phyloP scores from a whole-genome alignment of 2,797 vertebrate species.

The Sphenopsis melanotis region DNA sequence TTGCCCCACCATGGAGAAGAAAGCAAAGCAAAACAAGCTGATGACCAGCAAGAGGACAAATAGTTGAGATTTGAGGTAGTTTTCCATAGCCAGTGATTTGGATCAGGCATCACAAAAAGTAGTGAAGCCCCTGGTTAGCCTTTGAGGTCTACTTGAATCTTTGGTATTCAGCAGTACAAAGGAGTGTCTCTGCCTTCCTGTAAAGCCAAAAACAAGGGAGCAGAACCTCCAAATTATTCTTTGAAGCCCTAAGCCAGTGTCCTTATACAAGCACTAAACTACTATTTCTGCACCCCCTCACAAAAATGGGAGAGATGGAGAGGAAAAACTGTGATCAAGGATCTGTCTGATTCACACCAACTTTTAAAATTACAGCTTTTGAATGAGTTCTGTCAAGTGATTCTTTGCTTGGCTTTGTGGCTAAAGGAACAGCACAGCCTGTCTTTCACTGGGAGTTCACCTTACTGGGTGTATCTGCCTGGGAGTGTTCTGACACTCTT shows the following conservation, averaged over 20 bases:
- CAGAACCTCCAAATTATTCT: not conserved
- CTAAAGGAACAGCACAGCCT: not conserved
- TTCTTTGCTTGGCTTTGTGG: not conserved
- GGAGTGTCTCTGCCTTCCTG: not conserved
- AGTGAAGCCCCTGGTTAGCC: not conserved
- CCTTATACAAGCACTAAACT: not conserved
- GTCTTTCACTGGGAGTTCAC: not conserved
- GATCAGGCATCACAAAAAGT: not conserved
- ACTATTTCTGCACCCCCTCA: not conserved
- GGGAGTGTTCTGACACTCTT: not conserved
- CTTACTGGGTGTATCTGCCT: not conserved
- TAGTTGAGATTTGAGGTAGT: not conserved
- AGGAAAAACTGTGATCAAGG: not conserved
- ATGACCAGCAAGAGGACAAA: not conserved
- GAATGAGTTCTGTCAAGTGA: not conserved
- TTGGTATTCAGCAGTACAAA: not conserved
- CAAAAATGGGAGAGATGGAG: not conserved
- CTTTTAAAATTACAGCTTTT: not conserved
- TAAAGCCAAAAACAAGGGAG: not conserved
- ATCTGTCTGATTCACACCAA: not conserved
- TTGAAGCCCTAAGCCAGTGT: not conserved
- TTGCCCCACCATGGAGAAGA: not conserved
- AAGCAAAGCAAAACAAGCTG: not conserved
- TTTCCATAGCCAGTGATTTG: not conserved
- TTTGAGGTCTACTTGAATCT: not conserved